Base-by-base conservation (phyloP, 2,797 vertebrate genomes). In the Phoebastria nigripes region DNA sequence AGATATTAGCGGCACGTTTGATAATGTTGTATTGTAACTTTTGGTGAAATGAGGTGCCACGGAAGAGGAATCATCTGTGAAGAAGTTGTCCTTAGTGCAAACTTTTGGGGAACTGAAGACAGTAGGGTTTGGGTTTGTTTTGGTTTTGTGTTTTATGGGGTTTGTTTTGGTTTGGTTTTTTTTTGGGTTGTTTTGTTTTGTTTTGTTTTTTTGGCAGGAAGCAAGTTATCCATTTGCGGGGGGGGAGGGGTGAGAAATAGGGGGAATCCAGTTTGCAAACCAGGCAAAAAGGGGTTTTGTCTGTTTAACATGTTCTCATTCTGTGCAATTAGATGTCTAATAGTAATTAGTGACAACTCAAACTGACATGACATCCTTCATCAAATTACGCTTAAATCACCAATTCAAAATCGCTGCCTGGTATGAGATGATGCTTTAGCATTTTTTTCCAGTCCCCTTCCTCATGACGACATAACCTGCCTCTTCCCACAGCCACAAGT, bases 281-380 rank as follows among this genome's bases (percentile, higher is more conserved):
- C 54, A 46, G 65, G 31, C 49, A 41, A 65, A 83, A 88, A 83
- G 54, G n/a, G 24, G 7, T n/a, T 93, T 90, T 65, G 39, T 90
- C n/a, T 70, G 62, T 72, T 86, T 44, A 90, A 47, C 17, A 4
- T 66, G 59, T 82, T 93, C 41, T 82, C n/a, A 39, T 70, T 90
- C 65, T 78, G 33, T 61, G 79, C 62, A 94, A 71, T 96, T 96
- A 95, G 51, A 74, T 51, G 61, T 61, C 54, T 92, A 51, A 65
- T 91, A 28, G 49, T 78, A 78, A 90, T 94, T 91, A 90, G 18
- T 79, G 85, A 61, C 80, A 54, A 59, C 42, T 87, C 54, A 84
- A 69, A 51, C 58, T 52, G 70, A 66, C 70, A 59, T 52, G 70
- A 66, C 70, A 59, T 88, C 59, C 42, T 90, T 94, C 70, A 55